These are phyloP conservation scores for Choristoneura rosaceana DNA, from an alignment of 2,888 invertebrate genomes.

Conservation along the genomic window DNA sequence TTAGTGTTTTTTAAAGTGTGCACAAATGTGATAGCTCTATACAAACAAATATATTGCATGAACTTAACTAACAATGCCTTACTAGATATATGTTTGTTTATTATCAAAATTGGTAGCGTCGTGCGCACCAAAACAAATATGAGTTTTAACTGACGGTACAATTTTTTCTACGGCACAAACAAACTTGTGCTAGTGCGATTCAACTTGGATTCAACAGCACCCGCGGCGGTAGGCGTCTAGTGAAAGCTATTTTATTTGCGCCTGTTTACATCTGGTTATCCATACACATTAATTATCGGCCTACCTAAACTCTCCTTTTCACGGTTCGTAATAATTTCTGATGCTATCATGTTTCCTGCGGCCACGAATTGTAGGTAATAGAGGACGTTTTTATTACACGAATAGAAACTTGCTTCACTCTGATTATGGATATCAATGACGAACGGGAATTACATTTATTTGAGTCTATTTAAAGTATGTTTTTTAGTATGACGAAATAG, in stretches of 20 bases:
- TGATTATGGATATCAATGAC: background rate
- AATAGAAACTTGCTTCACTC: constrained; percentile 19
- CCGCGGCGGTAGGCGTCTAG: constrained; percentile 64
- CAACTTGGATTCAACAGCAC: constrained; percentile 53
- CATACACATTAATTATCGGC: constrained; percentile 58
- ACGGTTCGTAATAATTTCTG: constrained; percentile 49
- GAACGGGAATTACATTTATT: background rate
- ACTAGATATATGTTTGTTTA: background rate
- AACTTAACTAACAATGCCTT: background rate
- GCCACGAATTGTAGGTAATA: background rate
- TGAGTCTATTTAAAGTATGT: background rate
- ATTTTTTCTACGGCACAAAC: constrained; percentile 48
- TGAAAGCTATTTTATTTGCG: constrained; percentile 68
- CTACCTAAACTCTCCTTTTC: constrained; percentile 59
- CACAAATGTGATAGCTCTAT: too few species aligned
- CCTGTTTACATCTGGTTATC: constrained; percentile 63
- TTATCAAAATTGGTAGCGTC: background rate
- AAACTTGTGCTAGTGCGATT: constrained; percentile 57
- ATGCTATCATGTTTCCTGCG: constrained; percentile 20
- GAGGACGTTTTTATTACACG: constrained; percentile 19
- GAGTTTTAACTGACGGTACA: constrained; percentile 7
- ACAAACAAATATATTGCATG: too few species aligned
- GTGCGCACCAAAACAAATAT: constrained; percentile 13
- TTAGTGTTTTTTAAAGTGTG: too few species aligned
- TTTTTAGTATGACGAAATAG: background rate